A percentile compares a stretch with the other conserved stretches of the same genome.
Conservation (phyloP, 2,888 invertebrate genomes). For the Drosophila acutilabella region DNA sequence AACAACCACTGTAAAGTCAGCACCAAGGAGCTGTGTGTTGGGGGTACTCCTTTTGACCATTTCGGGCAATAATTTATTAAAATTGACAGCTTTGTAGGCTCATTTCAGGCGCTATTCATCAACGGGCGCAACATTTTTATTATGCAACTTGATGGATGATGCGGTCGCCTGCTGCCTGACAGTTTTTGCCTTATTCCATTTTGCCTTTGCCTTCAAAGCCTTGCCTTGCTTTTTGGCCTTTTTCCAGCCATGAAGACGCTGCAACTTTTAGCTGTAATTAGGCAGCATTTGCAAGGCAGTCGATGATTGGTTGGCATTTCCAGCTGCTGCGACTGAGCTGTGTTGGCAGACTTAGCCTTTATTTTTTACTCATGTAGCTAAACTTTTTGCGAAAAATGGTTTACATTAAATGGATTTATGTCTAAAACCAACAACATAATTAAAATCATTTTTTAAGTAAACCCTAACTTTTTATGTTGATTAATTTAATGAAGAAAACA, state of each 20-base stretch:
- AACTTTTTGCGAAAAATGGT: no score
- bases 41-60: conserved; percentile 43
- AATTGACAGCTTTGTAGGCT: conserved; percentile 84
- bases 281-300: conserved; percentile 60
- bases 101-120: conserved; percentile 84
- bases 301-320: conserved; percentile 29
- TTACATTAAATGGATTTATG: no score
- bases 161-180: conserved; percentile 75
- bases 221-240: conserved; percentile 15
- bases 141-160: conserved; percentile 84
- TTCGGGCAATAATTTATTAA: conserved; percentile 83
- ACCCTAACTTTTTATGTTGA: no score
- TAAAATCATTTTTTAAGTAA: no score
- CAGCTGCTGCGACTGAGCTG: conserved; percentile 7
- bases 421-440: no score
- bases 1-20: conserved; percentile 11
- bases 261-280: conserved; percentile 70
- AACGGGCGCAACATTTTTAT: conserved; percentile 81
- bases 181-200: conserved; percentile 37
- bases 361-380: background rate
- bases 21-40: conserved; percentile 17
- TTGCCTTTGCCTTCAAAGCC: background rate
- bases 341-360: background rate
- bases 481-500: no score
- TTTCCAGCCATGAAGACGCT: conserved; percentile 46